Percentiles rank a stretch among this genome's conserved stretches.
Evolutionary conservation across 2,113 vertebrate species (phyloP).

Genomic region (Dasypus novemcinctus): DNA sequence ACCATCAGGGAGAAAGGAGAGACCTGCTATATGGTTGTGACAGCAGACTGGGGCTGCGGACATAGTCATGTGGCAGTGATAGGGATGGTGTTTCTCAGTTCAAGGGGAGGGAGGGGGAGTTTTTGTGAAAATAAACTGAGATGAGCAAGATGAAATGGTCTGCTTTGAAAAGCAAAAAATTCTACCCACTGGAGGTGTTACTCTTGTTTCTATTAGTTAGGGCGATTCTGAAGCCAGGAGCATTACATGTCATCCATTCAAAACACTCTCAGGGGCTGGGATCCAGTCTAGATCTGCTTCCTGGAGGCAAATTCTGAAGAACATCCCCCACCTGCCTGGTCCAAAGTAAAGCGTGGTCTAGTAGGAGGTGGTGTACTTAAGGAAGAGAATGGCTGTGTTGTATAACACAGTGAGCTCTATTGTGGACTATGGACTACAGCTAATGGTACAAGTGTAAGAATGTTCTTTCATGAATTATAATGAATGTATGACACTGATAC

Average conservation of each 20-base stretch:
- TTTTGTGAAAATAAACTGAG: background rate
- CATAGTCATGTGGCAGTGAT: too few relatives aligned
- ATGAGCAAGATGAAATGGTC: background rate
- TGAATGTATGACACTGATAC: too few relatives aligned
- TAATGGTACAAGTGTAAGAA: too few relatives aligned
- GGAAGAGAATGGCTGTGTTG: background rate
- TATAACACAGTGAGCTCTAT: too few relatives aligned
- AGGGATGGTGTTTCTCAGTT: background rate
- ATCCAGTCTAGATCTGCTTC: background rate
- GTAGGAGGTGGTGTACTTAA: background rate
- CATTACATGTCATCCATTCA: background rate
- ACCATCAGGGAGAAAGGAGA: background rate
- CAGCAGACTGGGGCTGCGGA: background rate
- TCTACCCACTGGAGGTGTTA: background rate
- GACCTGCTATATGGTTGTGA: too few relatives aligned
- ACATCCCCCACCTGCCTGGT: background rate
- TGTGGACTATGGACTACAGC: too few relatives aligned
- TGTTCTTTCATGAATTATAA: too few relatives aligned
- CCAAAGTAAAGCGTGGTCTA: background rate
- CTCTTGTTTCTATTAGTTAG: background rate
- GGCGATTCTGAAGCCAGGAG: background rate
- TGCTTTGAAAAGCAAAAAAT: background rate
- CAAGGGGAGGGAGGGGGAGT: background rate
- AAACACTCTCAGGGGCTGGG: background rate
- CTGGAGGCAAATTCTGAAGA: too few relatives aligned